Base-by-base conservation (phyloP, 2,888 invertebrate genomes). In the Ectemnius continuus region DNA sequence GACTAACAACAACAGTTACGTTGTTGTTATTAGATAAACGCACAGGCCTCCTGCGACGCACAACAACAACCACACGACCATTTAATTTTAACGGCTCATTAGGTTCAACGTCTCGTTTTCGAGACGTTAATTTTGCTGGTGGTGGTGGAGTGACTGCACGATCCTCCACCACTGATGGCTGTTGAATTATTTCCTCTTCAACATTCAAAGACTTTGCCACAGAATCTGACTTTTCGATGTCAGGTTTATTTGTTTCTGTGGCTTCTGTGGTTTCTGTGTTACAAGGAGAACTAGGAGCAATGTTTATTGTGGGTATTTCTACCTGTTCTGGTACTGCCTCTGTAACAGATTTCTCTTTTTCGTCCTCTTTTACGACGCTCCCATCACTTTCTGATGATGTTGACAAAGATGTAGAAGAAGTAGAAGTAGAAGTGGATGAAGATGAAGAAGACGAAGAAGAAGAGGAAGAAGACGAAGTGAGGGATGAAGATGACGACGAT, bases 21-120 rank as follows among this genome's bases (percentile, higher is more conserved):
- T 79, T 79, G 1, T 81, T 80, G 18, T 78, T 87, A 20, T 89
- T 84, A n/a, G 82, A 79, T 56, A 89, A 78, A 58, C 80, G 78
- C 2, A 88, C 82, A 0, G 84, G 84, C 71, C 82, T 87, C 64
- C 79, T 81, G n/a, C 87, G 85, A 62, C 83, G 79, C 4, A 73
- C 79, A 28, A 86, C 70, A 0, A 85, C 48, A 48, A 87, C 69
- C 13, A 84, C 65, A 64, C 79, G 83, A 13, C 66, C 70, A 0
- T 71, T 64, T 16, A 76, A 61, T 0, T 68, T 61, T 18, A 69
- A 64, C 5, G 70, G 23, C 26, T 71, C 26, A 3, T 0, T 56
- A 11, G 0, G 11, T 0, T 47, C 26, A 59, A 16, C 13, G 1
- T 4, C 47, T 2, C 3, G 26, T 60, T n/a, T 57, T 16, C 1